phyloP scores from a whole-genome alignment of 2,888 invertebrate species.

The Chesias legatella region DNA sequence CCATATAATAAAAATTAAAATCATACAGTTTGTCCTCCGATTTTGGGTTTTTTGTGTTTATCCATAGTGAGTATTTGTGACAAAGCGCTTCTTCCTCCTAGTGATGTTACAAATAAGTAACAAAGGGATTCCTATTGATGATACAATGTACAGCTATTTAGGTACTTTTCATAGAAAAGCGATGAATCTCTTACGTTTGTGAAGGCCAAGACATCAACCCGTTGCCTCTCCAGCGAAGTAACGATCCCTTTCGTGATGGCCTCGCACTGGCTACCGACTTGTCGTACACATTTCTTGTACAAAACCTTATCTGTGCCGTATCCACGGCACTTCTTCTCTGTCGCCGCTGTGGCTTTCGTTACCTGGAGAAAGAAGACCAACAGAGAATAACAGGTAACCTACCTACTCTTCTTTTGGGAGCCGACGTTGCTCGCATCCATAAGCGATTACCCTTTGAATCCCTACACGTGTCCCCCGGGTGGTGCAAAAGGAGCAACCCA shows the following conservation, averaged over 20 bases:
- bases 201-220: slow-evolving; percentile 40
- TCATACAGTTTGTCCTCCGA: no score
- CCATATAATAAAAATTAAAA: no score
- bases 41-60: no score
- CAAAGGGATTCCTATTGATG: no score
- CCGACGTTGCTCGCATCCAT: no score
- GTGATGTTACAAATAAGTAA: no score
- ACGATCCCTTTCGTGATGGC: slow-evolving; percentile 49
- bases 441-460: no score
- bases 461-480: no score
- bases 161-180: slow-evolving; percentile 1
- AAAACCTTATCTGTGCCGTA: slow-evolving; percentile 23
- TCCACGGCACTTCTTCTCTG: slow-evolving; percentile 40
- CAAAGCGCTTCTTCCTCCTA: no score
- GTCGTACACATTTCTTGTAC: slow-evolving; percentile 47
- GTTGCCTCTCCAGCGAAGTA: slow-evolving; percentile 40
- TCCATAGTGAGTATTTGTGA: no score
- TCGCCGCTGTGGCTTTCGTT: slow-evolving; percentile 39
- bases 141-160: no score
- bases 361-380: slow-evolving; percentile 34
- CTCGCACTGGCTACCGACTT: slow-evolving; percentile 42
- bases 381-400: not conserved
- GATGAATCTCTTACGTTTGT: slow-evolving; percentile 36
- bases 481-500: no score
- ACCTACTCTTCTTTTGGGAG: not conserved